phyloP scores from a whole-genome alignment of 2,797 vertebrate genomes.

The Coregonus ussuriensis region DNA sequence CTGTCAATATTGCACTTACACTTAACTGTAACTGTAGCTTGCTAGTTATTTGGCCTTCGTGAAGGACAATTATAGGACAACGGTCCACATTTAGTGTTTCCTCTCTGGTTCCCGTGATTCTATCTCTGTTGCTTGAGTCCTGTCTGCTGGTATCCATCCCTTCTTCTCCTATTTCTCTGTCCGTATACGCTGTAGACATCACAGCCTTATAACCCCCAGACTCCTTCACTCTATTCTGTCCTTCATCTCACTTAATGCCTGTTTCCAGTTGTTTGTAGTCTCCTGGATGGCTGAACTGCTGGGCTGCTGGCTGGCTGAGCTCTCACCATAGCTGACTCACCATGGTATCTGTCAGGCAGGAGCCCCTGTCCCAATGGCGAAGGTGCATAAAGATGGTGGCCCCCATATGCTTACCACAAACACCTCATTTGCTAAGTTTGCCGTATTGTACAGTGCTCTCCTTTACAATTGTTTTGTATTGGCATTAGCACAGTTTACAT shows the following conservation, averaged over 20 bases:
- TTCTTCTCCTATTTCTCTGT: conserved; percentile 32
- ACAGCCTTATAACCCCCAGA: conserved; percentile 52
- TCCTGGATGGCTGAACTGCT: conserved; percentile 42
- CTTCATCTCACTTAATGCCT: conserved; percentile 56
- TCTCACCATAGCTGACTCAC: conserved; percentile 57
- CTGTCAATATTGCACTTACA: conserved; percentile 67
- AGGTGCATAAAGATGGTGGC: too few relatives aligned
- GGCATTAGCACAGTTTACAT: too few relatives aligned
- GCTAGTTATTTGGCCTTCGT: conserved; percentile 37
- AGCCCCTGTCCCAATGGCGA: conserved; percentile 48
- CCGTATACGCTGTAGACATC: conserved; percentile 33
- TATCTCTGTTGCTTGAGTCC: conserved; percentile 16
- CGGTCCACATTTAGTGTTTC: conserved; percentile 56
- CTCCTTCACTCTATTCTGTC: conserved; percentile 57
- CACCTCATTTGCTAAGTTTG: too few relatives aligned
- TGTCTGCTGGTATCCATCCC: not conserved
- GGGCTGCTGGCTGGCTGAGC: conserved; percentile 39
- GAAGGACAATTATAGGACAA: conserved; percentile 63
- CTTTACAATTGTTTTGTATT: too few relatives aligned
- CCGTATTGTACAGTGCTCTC: too few relatives aligned
- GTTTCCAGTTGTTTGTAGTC: conserved; percentile 52
- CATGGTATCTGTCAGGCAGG: conserved; percentile 45
- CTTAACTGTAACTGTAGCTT: conserved; percentile 49
- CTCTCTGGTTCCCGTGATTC: conserved; percentile 49
- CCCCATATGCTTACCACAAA: not conserved